Evolutionary conservation across 2,888 invertebrate species (phyloP).

Genomic region (Shargacucullia verbasci): DNA sequence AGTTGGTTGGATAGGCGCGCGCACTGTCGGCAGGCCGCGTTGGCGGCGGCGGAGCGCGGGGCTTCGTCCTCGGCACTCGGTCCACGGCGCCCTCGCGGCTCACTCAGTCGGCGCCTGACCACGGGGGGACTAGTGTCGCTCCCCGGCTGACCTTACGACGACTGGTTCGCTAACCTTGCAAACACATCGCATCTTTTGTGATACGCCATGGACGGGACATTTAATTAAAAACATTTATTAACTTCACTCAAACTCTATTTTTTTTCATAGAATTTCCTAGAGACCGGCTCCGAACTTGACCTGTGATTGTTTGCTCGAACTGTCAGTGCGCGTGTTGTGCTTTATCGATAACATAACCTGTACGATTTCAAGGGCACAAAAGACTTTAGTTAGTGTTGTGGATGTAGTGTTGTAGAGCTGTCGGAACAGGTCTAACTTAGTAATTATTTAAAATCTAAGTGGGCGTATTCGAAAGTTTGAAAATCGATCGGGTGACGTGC

Average conservation of each 20-base stretch:
- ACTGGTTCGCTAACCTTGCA: conserved; percentile 72
- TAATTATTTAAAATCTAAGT: conserved; percentile 80
- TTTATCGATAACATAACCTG: conserved; percentile 89
- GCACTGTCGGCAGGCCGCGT: conserved; percentile 70
- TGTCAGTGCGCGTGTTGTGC: conserved; percentile 88
- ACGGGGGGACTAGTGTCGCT: conserved; percentile 71
- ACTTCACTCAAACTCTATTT: conserved; percentile 62
- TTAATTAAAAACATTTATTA: conserved; percentile 60
- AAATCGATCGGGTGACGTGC: conserved; percentile 88
- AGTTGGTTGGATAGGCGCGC: conserved; percentile 78
- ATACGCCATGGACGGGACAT: conserved; percentile 61
- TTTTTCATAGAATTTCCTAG: conserved; percentile 64
- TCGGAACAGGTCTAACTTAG: conserved; percentile 72
- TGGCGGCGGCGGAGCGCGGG: conserved; percentile 74
- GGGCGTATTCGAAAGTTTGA: conserved; percentile 89
- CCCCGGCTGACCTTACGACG: conserved; percentile 65
- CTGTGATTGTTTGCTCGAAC: conserved; percentile 86
- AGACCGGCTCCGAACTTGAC: conserved; percentile 81
- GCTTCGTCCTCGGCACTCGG: conserved; percentile 72
- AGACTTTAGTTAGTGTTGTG: conserved; percentile 76
- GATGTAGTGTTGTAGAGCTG: conserved; percentile 75
- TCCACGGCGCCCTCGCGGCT: conserved; percentile 79
- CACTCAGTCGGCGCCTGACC: conserved; percentile 80
- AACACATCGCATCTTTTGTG: conserved; percentile 70
- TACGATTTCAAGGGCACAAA: conserved; percentile 86